phyloP scores from a whole-genome alignment of 2,888 invertebrate genomes.

The Aphidoletes aphidimyza region DNA sequence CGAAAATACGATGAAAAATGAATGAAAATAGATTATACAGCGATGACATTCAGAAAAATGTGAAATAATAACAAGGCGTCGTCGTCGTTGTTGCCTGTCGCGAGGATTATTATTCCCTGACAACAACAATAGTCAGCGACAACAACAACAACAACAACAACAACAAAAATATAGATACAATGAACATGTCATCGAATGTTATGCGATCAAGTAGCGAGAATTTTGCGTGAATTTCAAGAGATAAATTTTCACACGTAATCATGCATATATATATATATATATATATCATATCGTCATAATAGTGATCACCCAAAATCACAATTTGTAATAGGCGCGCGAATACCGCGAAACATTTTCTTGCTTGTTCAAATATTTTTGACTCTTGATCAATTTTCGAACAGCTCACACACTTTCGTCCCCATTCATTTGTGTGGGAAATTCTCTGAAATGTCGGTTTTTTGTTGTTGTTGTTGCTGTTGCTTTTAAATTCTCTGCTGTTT shows the following conservation, averaged over 20 bases:
- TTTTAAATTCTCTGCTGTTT: background rate
- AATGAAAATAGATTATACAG: too few species aligned
- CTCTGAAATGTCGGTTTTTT: background rate
- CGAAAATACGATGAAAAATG: too few species aligned
- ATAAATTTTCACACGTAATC: background rate
- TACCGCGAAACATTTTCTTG: background rate
- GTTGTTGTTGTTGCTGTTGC: background rate
- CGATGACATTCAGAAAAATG: too few species aligned
- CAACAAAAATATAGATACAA: background rate
- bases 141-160: background rate
- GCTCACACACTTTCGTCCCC: background rate
- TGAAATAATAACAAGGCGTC: too few species aligned
- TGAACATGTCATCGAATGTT: background rate
- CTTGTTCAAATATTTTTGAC: background rate
- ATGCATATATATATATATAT: background rate
- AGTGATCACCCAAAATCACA: background rate
- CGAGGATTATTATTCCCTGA: background rate
- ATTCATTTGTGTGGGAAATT: background rate
- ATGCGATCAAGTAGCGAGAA: background rate
- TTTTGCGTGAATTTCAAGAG: background rate
- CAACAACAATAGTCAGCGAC: background rate
- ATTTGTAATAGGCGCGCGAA: conserved; percentile 24
- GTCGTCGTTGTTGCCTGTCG: too few species aligned
- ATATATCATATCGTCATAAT: background rate
- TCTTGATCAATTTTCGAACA: background rate